Base-by-base conservation (phyloP, 2,888 invertebrate species). In the Yponomeuta evonymella region DNA sequence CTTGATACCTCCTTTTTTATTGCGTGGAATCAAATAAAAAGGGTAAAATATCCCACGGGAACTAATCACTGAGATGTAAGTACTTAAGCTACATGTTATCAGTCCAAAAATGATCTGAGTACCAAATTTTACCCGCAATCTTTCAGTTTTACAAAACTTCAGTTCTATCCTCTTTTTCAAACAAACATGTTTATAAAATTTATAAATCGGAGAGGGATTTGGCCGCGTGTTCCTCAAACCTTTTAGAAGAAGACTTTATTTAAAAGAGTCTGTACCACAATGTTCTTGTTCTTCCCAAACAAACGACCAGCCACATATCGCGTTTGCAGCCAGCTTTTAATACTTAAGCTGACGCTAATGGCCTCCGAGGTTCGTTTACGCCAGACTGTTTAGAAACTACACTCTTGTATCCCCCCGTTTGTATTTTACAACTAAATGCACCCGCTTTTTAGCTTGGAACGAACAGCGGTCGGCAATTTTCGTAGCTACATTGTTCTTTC, bases 291-390 rank as follows among this genome's bases (percentile, higher is more conserved):
- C 51, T 58, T 58, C 15, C 1, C 2, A 58, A 58, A 15, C 15
- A 58, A 58, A 15, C 51, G 51, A 58, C 15, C 51, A 58, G 51
- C 51, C 15, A 12, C 51, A 58, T 58, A 58, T 58, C 51, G 51
- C 15, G 51, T 58, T 58, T 58, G 51, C 15, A 58, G 51, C 15
- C 51, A 12, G 51, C 12, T 58, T 58, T 64, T 64, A 64, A 64
- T 48, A 36, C 43, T 67, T 67, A 67, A 36, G 67, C 33, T 67
- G 67, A 67, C 29, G 67, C 33, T 67, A 67, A 67, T 67, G 67
- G 29, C 33, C 67, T 33, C 67, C 43, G n/a, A 36, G 43, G 30
- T 67, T 67, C 33, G 67, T 67, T 67, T 67, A 67, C 67, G 67
- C 67, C 43, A 67, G 64, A 58, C 51, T 65, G 65, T 65, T 65